Evolutionary conservation across 2,888 invertebrate genomes (phyloP), one percentile per base, ranked within the genome.

Genomic region (Drosophila buzzatii): DNA sequence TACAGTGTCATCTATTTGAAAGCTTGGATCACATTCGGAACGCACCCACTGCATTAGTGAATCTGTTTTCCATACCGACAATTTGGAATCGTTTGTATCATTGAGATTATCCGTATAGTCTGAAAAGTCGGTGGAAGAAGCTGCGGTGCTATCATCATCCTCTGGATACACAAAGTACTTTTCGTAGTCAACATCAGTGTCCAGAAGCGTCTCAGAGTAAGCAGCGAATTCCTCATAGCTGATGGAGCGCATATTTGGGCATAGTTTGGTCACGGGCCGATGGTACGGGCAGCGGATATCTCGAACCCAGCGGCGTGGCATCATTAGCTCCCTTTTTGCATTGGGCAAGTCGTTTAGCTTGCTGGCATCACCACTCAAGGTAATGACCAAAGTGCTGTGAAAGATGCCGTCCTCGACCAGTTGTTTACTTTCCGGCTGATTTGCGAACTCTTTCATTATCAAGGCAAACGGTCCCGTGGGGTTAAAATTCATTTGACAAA

Each of bases 241-340:
- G 23, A 73, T 14, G 1, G 7, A 45, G 23, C 44, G 49, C 75
- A 75, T 68, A 10, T 73, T 73, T 14, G 73, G 73, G 7, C 33
- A 44, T 0, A 14, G 4, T 6, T 23, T n/a, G 12, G 62, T 52
- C 14, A 73, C 73, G 6, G 70, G 41, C 0, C 56, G 35, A 69
- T 73, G 73, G 10, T 73, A 73, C 3, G 9, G 8, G 16, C 73
- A 75, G 9, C 70, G 75, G 0, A 5, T 12, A 14, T 73, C 75
- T n/a, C 20, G 42, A 2, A 57, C 42, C 73, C 73, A 73, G 35
- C 33, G 63, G 6, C 73, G 76, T 0, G 73, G 73, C 16, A 27
- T 12, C 20, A 74, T 20, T 9, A 75, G 31, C 1, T 69, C 33
- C 45, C 12, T 10, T 4, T 20, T 61, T 12, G 27, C 23, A 18